A percentile compares a stretch with the other conserved stretches of the same genome.
These are phyloP conservation scores for Drosophila bifasciata DNA, from an alignment of 1,140 invertebrate genomes.

Conservation along the genomic window DNA sequence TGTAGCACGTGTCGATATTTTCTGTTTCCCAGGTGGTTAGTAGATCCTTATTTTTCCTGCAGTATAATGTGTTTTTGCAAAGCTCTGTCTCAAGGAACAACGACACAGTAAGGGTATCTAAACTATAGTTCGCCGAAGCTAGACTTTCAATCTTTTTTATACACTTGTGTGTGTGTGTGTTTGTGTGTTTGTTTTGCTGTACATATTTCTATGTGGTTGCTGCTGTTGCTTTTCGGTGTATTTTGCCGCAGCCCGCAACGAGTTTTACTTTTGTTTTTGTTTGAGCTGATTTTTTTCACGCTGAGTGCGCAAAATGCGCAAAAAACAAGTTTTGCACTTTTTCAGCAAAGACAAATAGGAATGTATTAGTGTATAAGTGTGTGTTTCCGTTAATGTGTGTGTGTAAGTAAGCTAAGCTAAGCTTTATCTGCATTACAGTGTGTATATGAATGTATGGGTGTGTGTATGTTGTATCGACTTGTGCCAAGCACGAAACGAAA, in stretches of 20 bases:
- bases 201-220: constrained; percentile 19
- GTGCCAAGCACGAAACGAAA: constrained; percentile 72
- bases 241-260: constrained; percentile 42
- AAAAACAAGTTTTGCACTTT: constrained; percentile 81
- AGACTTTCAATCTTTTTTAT: background rate
- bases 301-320: constrained; percentile 81
- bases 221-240: constrained; percentile 40
- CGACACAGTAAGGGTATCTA: too few species aligned
- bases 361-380: too few species aligned
- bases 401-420: constrained; percentile 50
- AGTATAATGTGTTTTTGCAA: too few species aligned
- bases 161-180: constrained; percentile 3
- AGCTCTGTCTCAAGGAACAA: too few species aligned
- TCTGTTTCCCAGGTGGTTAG: too few species aligned
- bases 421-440: constrained; percentile 49
- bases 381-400: background rate
- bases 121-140: too few species aligned
- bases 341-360: constrained; percentile 51
- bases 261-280: constrained; percentile 62
- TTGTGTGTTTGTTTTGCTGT: background rate
- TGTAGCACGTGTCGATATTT: too few species aligned
- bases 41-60: too few species aligned
- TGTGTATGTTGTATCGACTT: constrained; percentile 77
- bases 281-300: constrained; percentile 59
- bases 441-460: constrained; percentile 40